Conservation (phyloP, 1,140 invertebrate genomes). For the Diploscapter pachys region DNA sequence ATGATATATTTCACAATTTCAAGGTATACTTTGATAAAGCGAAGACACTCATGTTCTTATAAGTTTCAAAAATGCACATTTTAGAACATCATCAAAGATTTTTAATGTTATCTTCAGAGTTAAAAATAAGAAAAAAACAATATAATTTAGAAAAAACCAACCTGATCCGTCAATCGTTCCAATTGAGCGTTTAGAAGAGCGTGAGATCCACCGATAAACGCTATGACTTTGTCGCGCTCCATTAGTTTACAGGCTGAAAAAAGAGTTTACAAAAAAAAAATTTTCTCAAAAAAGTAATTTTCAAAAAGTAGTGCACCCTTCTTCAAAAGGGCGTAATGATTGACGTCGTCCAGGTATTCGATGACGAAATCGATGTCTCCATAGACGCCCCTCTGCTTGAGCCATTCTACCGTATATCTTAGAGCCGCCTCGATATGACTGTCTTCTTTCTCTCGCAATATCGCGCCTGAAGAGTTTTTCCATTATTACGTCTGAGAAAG, state of each 20-base stretch:
- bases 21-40: too few relatives aligned
- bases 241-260: conserved; percentile 51
- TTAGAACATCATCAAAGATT: too few relatives aligned
- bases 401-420: conserved; percentile 52
- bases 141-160: too few relatives aligned
- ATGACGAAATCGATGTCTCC: conserved; percentile 42
- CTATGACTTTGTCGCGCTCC: conserved; percentile 47
- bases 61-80: too few relatives aligned
- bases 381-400: conserved; percentile 40
- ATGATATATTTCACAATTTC: too few relatives aligned
- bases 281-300: conserved; percentile 1
- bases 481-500: background rate
- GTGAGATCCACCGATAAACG: conserved; percentile 48
- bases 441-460: conserved; percentile 51
- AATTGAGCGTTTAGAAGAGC: conserved; percentile 44
- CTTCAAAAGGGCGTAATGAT: conserved; percentile 31
- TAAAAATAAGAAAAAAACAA: too few relatives aligned
- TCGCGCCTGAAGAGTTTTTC: conserved; percentile 43
- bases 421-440: conserved; percentile 53
- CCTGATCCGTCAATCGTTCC: background rate
- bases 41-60: too few relatives aligned
- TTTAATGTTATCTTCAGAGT: too few relatives aligned
- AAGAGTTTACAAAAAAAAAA: conserved; percentile 4
- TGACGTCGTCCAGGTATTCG: conserved; percentile 29
- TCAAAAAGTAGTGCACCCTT: conserved; percentile 13